These are phyloP conservation scores for Octomys mimax DNA, from an alignment of 2,797 vertebrate genomes.

Conservation along the genomic window DNA sequence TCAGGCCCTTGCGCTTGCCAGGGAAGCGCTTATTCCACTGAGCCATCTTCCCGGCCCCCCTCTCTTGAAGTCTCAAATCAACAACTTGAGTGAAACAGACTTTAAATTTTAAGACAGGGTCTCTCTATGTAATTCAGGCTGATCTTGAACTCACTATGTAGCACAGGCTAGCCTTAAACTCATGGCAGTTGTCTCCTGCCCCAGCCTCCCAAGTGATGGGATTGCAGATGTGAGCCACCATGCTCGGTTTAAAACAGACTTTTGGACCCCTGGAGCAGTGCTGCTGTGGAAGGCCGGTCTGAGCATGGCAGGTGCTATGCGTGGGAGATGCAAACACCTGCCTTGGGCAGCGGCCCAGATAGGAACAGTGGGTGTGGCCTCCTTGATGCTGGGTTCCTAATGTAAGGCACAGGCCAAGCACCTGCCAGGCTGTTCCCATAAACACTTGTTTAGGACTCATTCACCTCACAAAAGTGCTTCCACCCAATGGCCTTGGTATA, in stretches of 20 bases:
- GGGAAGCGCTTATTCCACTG: no score
- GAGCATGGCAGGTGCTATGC: no score
- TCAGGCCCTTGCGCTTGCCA: no score
- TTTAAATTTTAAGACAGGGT: neutral
- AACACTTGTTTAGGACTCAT: neutral
- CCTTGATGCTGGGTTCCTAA: neutral
- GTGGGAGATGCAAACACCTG: no score
- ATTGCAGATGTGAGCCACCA: neutral
- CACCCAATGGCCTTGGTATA: no score
- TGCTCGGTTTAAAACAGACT: neutral
- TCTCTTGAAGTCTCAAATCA: slow-evolving; percentile 32
- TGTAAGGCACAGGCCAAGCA: neutral
- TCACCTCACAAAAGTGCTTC: neutral
- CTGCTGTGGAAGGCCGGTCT: no score
- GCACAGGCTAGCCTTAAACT: neutral
- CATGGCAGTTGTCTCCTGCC: neutral
- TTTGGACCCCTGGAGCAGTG: neutral
- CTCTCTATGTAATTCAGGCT: neutral
- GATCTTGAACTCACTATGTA: neutral
- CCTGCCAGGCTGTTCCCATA: neutral
- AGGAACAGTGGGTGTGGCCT: no score
- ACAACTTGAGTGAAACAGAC: neutral
- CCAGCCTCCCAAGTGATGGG: neutral
- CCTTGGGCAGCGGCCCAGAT: neutral
- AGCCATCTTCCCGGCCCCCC: no score